Percentiles rank a stretch among this genome's conserved stretches.
Conservation (phyloP, 2,888 invertebrate species). For the Platycheirus rosarum region DNA sequence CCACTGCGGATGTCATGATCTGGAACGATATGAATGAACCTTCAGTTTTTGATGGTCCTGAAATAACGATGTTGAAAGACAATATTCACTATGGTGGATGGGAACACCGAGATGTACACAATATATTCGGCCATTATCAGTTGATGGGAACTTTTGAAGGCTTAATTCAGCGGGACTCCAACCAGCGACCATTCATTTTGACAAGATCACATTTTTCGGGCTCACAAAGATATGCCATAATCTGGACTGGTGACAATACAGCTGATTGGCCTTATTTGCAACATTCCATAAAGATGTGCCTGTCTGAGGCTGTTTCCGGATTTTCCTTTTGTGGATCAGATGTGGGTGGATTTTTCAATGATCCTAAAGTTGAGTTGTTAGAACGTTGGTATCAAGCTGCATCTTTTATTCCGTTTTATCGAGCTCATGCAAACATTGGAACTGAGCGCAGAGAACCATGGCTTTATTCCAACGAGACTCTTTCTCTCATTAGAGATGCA, state of each 20-base stretch:
- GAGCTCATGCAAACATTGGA: conserved; percentile 98
- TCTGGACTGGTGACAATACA: conserved; percentile 99
- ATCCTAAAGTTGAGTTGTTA: conserved; percentile 95
- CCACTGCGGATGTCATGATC: conserved; percentile 91
- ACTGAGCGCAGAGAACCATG: conserved; percentile 98
- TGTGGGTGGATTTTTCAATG: conserved; percentile 98
- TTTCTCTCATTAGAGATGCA: conserved; percentile 88
- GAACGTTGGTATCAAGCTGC: conserved; percentile 98
- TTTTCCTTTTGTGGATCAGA: conserved; percentile 97
- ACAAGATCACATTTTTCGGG: conserved; percentile 96
- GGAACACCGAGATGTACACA: conserved; percentile 97
- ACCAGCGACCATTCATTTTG: conserved; percentile 94
- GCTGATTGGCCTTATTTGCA: conserved; percentile 97
- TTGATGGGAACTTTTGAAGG: conserved; percentile 87
- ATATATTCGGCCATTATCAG: conserved; percentile 92
- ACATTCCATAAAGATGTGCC: conserved; percentile 94
- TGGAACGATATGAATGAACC: conserved; percentile 99
- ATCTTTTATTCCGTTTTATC: conserved; percentile 97
- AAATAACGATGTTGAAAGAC: conserved; percentile 99
- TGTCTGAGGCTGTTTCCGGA: conserved; percentile 93
- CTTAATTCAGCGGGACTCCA: conserved; percentile 85
- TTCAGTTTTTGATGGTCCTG: conserved; percentile 98
- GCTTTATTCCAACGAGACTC: conserved; percentile 90
- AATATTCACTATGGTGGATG: conserved; percentile 90
- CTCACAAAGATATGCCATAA: conserved; percentile 93